Evolutionary conservation across 2,888 invertebrate genomes (phyloP).

Genomic region (Adelphocoris suturalis): DNA sequence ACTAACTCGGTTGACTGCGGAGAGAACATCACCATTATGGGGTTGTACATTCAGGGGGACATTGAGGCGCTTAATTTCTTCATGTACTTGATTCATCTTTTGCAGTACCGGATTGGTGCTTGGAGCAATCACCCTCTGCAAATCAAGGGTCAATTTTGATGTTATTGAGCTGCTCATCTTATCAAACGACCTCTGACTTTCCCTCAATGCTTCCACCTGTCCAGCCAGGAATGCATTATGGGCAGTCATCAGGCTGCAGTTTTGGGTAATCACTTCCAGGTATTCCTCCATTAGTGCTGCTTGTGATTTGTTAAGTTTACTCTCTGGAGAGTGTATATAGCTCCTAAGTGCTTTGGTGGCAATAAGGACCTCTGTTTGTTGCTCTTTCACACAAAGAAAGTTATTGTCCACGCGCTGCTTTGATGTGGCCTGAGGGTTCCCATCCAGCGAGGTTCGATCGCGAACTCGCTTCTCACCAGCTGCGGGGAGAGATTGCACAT

Average conservation of each 20-base stretch:
- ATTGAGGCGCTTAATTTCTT: neutral
- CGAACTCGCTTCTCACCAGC: neutral
- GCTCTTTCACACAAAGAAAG: neutral
- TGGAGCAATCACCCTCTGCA: neutral
- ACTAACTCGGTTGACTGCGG: neutral
- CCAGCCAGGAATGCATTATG: neutral
- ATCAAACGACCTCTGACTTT: neutral
- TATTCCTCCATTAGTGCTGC: neutral
- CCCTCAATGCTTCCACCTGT: neutral
- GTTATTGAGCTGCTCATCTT: neutral
- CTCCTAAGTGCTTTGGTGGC: neutral
- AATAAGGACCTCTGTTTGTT: neutral
- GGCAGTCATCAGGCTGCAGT: neutral
- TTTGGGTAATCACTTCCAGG: neutral
- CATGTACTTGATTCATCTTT: neutral
- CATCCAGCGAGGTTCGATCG: neutral
- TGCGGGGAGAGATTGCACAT: neutral
- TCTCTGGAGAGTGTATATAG: neutral
- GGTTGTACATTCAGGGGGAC: neutral
- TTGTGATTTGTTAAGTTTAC: neutral
- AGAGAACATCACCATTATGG: neutral
- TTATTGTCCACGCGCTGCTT: neutral
- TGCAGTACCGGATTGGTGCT: neutral
- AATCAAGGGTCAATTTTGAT: neutral
- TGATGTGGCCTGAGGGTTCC: neutral